Evolutionary conservation across 2,113 vertebrate genomes (phyloP), one percentile per base, ranked within the genome.

Genomic region (Notarius quadriscutis): DNA sequence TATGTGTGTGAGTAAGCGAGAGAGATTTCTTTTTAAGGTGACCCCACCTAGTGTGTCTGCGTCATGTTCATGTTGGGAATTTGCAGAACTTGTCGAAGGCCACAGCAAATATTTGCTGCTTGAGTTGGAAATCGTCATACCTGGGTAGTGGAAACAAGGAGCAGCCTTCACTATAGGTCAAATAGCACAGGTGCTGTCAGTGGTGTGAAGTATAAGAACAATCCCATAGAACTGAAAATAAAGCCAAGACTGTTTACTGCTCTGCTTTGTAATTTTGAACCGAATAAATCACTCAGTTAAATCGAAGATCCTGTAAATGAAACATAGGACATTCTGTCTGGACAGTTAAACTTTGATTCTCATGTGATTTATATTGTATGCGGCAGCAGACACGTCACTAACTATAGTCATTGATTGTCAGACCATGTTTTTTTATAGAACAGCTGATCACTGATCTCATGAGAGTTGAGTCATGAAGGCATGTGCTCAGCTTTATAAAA

Each of bases 21-120:
- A 85, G 67, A 88, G 20, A 89, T 10, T 82, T 60, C 67, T 69
- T 25, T 57, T 53, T 87, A 81, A 90, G 83, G 57, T 55, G 25
- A 86, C 92, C 92, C 91, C 93, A 92, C 94, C 93, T 92, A 87
- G 72, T 78, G 58, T 86, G 87, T 79, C 88, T 84, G 89, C 88
- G 90, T 91, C 91, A 93, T 88, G 87, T 91, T 91, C 92, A 91
- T 92, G 91, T 81, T 77, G 81, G 93, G 93, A 93, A 95, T 95
- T 90, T 84, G 91, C 93, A 89, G 91, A 93, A 95, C 94, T 91
- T 82, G 91, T 94, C 89, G 80, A 92, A 91, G 92, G 95, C 92
- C 87, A 90, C 89, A 87, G 89, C 92, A 94, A 90, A 95, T 94
- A 91, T 91, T 93, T 94, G 89, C 82, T 91, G 91, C 86, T 78